Percentiles rank a stretch among this genome's conserved stretches.
These are phyloP conservation scores for Tinamus major DNA, from an alignment of 2,797 vertebrate species.

Conservation along the genomic window DNA sequence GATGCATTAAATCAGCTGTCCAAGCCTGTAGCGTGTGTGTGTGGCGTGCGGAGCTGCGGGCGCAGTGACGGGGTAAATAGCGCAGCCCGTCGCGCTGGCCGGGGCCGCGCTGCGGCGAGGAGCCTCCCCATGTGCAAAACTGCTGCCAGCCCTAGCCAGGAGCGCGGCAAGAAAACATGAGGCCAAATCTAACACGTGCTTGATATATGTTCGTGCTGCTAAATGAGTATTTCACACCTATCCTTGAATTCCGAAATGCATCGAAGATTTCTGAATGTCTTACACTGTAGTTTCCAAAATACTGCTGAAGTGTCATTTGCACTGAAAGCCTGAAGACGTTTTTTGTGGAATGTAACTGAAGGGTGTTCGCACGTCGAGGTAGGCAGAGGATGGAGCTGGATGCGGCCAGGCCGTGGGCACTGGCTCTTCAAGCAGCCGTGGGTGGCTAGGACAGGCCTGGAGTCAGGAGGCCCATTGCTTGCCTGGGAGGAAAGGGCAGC, in stretches of 20 bases:
- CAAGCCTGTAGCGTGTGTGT: neutral
- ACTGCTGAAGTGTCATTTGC: neutral
- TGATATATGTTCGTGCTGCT: neutral
- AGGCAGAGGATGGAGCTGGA: neutral
- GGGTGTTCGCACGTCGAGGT: neutral
- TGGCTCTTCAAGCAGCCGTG: neutral
- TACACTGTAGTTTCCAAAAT: neutral
- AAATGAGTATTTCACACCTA: neutral
- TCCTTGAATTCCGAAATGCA: neutral
- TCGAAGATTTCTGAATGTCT: neutral
- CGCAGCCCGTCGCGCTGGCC: accelerated
- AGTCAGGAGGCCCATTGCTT: neutral
- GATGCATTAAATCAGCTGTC: neutral
- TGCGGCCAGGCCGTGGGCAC: neutral
- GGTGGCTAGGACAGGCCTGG: neutral
- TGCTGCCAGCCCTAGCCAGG: neutral
- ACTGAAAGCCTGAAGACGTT: neutral
- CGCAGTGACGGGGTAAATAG: neutral
- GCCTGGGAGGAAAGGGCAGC: neutral
- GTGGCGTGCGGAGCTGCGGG: neutral
- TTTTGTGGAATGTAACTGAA: neutral
- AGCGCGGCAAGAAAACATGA: neutral
- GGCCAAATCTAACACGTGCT: neutral
- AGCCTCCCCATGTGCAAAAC: accelerated
- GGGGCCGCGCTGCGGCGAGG: neutral